Base-by-base conservation (phyloP, 2,888 invertebrate species). In the Dioctria linearis region DNA sequence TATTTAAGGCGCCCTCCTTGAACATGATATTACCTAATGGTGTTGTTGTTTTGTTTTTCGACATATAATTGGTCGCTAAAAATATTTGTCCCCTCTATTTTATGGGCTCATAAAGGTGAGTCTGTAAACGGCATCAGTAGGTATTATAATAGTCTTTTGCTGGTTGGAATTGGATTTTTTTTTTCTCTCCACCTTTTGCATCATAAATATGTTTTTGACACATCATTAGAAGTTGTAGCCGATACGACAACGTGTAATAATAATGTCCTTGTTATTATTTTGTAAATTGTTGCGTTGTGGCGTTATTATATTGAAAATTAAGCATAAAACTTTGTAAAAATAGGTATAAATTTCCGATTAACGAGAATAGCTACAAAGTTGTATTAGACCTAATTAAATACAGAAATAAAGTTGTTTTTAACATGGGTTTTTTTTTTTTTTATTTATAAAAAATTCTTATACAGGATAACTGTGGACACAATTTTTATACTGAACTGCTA, bases 171-270 rank as follows among this genome's bases (percentile, higher is more conserved):
- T 46, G 46, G 5, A 46, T 5, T 46, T 54, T 54, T 54, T 11
- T 4, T 54, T 11, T 11, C 4, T 11, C 4, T 11, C 54, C 54
- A 11, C 54, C 11, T 54, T n/a, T 6, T n/a, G 54, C 8, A 4
- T 54, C 54, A 54, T 54, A 54, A 54, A 54, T 54, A 54, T 54
- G 54, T n/a, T 11, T 54, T 54, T 54, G 54, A 54, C 54, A 54
- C 54, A n/a, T 54, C 11, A 54, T 54, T 11, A 54, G 9, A 54
- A 11, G 11, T 25, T 25, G 25, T 25, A 25, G 25, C 25, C 25
- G 25, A 25, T 25, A n/a, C 54, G 54, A 54, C 54, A n/a, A 54
- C 54, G 54, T 54, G 5, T 11, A 54, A 54, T 11, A 11, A n/a
- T 25, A 25, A 25, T 25, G n/a, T 54, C 54, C 54, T 54, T 4